Conservation (phyloP, 2,888 invertebrate species). For the Frankliniella intonsa region DNA sequence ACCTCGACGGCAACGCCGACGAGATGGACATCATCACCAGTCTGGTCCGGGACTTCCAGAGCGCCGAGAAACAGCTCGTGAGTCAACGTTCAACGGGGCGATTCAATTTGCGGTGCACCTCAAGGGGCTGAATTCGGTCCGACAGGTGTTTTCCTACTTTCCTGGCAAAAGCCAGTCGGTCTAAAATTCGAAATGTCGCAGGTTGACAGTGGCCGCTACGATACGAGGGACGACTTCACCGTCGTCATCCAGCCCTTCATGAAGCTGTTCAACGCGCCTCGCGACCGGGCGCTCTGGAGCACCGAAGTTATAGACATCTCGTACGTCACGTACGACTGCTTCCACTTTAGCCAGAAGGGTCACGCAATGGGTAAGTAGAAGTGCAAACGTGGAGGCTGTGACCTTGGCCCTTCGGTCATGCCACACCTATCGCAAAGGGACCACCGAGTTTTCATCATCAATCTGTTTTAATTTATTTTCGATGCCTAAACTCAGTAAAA, state of each 20-base stretch:
- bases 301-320: constrained; percentile 62
- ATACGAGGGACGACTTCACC: constrained; percentile 62
- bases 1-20: constrained; percentile 54
- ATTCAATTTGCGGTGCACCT: too few species aligned
- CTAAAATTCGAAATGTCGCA: constrained; percentile 39
- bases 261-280: constrained; percentile 61
- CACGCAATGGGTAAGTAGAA: constrained; percentile 60
- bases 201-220: constrained; percentile 61
- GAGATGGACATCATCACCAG: constrained; percentile 56
- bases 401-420: too few species aligned
- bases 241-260: constrained; percentile 70
- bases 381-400: background rate
- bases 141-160: background rate
- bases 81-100: constrained; percentile 43
- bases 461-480: too few species aligned
- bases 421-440: too few species aligned
- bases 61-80: constrained; percentile 60
- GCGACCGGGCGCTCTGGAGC: constrained; percentile 43
- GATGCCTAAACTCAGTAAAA: background rate
- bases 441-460: background rate
- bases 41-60: constrained; percentile 61
- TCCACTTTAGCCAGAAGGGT: constrained; percentile 76
- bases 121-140: too few species aligned
- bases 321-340: constrained; percentile 70
- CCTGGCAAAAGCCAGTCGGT: background rate